Conservation (phyloP, 2,888 invertebrate species). For the Thereva unica region DNA sequence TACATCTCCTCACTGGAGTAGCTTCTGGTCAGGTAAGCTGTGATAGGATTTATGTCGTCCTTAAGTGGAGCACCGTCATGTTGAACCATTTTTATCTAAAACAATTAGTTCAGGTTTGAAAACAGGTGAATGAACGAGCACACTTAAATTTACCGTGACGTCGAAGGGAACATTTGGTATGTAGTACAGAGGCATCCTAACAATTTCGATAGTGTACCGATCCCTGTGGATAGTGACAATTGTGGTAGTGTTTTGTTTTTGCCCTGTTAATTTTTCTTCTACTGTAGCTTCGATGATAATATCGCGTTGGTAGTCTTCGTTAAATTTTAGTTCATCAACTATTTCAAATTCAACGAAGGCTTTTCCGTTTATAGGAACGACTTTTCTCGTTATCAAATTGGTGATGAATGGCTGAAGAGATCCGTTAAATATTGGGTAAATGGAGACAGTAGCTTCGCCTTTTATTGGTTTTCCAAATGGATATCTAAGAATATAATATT, state of each 20-base stretch:
- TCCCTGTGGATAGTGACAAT: conserved; percentile 79
- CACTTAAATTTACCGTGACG: conserved; percentile 49
- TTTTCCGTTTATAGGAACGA: conserved; percentile 67
- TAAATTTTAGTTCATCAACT: conserved; percentile 75
- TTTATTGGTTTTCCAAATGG: conserved; percentile 77
- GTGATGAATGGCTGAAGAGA: conserved; percentile 56
- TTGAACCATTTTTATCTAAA: conserved; percentile 69
- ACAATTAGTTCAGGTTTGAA: neutral
- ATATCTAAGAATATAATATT: conserved; percentile 47
- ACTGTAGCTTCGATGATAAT: conserved; percentile 87
- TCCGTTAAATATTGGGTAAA: conserved; percentile 74
- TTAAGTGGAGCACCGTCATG: conserved; percentile 72
- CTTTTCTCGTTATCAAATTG: conserved; percentile 68
- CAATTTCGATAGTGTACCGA: conserved; percentile 75
- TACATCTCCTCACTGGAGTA: conserved; percentile 56
- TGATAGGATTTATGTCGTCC: conserved; percentile 64
- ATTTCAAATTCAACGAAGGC: conserved; percentile 79
- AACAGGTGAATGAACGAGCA: neutral
- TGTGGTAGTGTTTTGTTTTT: conserved; percentile 81
- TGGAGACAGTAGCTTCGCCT: conserved; percentile 84
- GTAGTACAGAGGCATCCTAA: conserved; percentile 86
- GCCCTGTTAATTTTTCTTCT: conserved; percentile 82
- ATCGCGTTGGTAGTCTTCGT: conserved; percentile 76
- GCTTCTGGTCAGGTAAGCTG: conserved; percentile 53
- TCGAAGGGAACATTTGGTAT: conserved; percentile 85